Percentiles rank a stretch among this genome's conserved stretches.
These are phyloP conservation scores for Stegodyphus dumicola DNA, from an alignment of 1,140 invertebrate species.

Conservation along the genomic window DNA sequence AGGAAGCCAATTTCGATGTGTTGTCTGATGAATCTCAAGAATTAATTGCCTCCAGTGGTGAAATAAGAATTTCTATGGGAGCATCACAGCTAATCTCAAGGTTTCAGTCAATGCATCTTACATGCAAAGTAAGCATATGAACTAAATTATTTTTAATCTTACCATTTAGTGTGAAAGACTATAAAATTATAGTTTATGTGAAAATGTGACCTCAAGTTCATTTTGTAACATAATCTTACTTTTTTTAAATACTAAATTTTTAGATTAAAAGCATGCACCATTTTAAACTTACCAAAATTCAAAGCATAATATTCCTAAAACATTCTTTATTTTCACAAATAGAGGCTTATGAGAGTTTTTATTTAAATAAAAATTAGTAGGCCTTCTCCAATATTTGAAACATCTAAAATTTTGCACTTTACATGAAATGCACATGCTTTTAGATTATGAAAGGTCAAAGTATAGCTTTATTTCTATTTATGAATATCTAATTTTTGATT, in stretches of 20 bases:
- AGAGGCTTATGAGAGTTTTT: too few relatives aligned
- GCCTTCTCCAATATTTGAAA: too few relatives aligned
- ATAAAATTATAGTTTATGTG: not conserved
- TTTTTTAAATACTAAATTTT: not conserved
- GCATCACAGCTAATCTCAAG: constrained; percentile 91
- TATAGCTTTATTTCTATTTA: too few relatives aligned
- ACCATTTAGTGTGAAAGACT: not conserved
- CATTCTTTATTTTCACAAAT: too few relatives aligned
- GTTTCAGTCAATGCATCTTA: constrained; percentile 90
- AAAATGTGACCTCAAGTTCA: not conserved
- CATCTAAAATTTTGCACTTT: too few relatives aligned
- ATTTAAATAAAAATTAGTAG: too few relatives aligned
- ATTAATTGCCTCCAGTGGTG: constrained; percentile 84
- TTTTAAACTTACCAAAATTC: too few relatives aligned
- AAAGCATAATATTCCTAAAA: too few relatives aligned
- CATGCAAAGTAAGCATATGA: constrained; percentile 80
- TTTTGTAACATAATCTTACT: not conserved
- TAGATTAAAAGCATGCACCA: too few relatives aligned
- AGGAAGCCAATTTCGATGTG: constrained; percentile 80
- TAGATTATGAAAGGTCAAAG: too few relatives aligned
- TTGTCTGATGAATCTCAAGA: constrained; percentile 89
- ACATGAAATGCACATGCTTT: too few relatives aligned
- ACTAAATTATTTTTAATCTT: not conserved
- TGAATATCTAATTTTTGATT: too few relatives aligned
- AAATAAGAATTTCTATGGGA: constrained; percentile 89